Conservation (phyloP, 2,797 vertebrate species). For the Scyliorhinus canicula region DNA sequence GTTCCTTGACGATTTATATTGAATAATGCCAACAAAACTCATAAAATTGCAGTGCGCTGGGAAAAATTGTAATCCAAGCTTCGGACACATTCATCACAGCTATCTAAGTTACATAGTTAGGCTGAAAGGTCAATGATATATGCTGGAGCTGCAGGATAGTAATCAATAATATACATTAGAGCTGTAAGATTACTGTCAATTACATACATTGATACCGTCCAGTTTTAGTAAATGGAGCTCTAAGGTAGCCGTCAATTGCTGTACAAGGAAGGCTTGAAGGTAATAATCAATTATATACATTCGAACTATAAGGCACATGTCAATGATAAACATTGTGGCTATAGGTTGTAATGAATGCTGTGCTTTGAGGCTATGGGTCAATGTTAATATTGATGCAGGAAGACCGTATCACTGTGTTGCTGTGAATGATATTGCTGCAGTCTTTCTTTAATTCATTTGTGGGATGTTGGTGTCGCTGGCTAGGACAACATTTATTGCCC, state of each 20-base stretch:
- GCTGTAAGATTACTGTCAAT: neutral
- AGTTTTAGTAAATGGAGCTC: neutral
- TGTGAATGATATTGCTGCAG: too few species aligned
- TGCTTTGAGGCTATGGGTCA: neutral
- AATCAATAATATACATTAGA: neutral
- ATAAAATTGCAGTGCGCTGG: slow-evolving; percentile 11
- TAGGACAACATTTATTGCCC: too few species aligned
- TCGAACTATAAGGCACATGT: neutral
- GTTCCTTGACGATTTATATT: neutral
- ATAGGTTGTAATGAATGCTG: neutral
- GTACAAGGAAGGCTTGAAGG: neutral
- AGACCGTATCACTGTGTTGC: neutral
- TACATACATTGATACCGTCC: too few species aligned
- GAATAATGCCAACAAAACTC: neutral
- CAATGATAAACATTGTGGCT: neutral
- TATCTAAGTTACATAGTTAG: neutral
- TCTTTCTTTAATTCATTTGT: too few species aligned
- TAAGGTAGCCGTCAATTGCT: neutral
- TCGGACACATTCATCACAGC: neutral
- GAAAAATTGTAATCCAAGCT: neutral
- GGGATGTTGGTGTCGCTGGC: too few species aligned
- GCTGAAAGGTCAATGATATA: neutral
- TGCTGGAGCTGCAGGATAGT: neutral
- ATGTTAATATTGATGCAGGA: neutral
- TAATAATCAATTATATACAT: neutral